Base-by-base conservation (phyloP, 2,797 vertebrate genomes). In the Myotis myotis region DNA sequence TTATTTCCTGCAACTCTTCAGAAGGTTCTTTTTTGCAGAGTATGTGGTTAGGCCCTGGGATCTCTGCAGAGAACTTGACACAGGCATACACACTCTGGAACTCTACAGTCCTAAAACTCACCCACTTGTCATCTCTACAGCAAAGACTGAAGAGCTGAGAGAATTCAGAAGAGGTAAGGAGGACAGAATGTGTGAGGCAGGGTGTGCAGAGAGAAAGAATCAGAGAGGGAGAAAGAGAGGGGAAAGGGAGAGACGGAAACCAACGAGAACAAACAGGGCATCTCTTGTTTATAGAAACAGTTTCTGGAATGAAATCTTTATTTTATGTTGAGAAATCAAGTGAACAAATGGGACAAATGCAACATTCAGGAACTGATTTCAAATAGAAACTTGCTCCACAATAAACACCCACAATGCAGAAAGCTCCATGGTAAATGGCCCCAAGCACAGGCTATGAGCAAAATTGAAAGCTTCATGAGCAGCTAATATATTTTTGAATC, bases 1-100 rank as follows among this genome's bases (percentile, higher is more conserved):
- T 96, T 96, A 95, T 92, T 95, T 97, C 95, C 94, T 96, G 82
- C 53, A 96, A 95, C 47, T 94, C 93, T 92, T 96, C 70, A 98
- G 96, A 95, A 96, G 28, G 49, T 87, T 94, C 28, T 72, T 92
- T 92, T 94, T 95, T 87, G 47, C 22, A 0, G 3, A 93, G 83
- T 96, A 44, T 86, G 64, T 92, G 76, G 38, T 90, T 76, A 94
- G 72, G 53, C 13, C 33, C 84, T 86, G 23, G 23, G 30, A 95
- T 96, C 49, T 53, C 55, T 62, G 33, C 64, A n/a, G 15, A 94
- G 66, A 95, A 51, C 60, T 91, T 64, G 57, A 87, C 70, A 75
- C 6, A 57, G 17, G 71, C 3, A 5, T 1, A 72, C 11, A 30
- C 16, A 28, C 33, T 36, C n/a, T 0, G 2, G 79, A 20, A 90